Percentiles rank a stretch among this genome's conserved stretches.
phyloP scores from a whole-genome alignment of 1,140 invertebrate genomes.

The Musca domestica region DNA sequence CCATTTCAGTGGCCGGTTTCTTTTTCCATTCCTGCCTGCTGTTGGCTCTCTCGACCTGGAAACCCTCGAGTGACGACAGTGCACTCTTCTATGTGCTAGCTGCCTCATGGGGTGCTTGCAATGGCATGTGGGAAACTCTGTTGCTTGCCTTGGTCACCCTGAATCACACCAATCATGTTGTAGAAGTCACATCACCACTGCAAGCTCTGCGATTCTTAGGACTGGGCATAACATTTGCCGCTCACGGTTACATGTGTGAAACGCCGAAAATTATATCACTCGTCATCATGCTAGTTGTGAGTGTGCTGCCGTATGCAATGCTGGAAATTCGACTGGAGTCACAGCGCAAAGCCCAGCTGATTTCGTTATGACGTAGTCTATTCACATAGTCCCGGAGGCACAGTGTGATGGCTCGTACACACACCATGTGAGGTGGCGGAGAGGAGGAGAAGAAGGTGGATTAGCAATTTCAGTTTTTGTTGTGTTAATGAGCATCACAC shows the following conservation, averaged over 20 bases:
- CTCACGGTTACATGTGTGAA: slow-evolving; percentile 50
- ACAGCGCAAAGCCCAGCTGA: slow-evolving; percentile 50
- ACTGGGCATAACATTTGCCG: slow-evolving; percentile 47
- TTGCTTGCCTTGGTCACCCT: slow-evolving; percentile 52
- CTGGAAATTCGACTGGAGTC: slow-evolving; percentile 53
- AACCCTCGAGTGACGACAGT: slow-evolving; percentile 66
- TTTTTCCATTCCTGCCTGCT: slow-evolving; percentile 66
- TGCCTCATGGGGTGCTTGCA: slow-evolving; percentile 71
- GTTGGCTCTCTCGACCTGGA: slow-evolving; percentile 65
- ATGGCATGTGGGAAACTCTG: slow-evolving; percentile 69
- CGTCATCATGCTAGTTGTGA: slow-evolving; percentile 52
- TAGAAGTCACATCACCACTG: slow-evolving; percentile 42
- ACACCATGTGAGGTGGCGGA: slow-evolving; percentile 43
- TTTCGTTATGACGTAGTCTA: slow-evolving; percentile 51
- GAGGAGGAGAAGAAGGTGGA: not conserved
- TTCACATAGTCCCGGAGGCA: slow-evolving; percentile 50
- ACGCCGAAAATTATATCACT: slow-evolving; percentile 50
- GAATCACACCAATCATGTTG: slow-evolving; percentile 42
- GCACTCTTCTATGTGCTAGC: slow-evolving; percentile 69
- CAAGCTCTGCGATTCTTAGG: slow-evolving; percentile 46
- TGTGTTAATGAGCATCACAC: not conserved
- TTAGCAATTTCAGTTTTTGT: not conserved
- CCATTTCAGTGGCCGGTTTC: slow-evolving; percentile 61
- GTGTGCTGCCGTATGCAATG: slow-evolving; percentile 53
- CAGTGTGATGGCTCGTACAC: slow-evolving; percentile 43